phyloP scores from a whole-genome alignment of 1,140 invertebrate species.

The Zaprionus davidi region DNA sequence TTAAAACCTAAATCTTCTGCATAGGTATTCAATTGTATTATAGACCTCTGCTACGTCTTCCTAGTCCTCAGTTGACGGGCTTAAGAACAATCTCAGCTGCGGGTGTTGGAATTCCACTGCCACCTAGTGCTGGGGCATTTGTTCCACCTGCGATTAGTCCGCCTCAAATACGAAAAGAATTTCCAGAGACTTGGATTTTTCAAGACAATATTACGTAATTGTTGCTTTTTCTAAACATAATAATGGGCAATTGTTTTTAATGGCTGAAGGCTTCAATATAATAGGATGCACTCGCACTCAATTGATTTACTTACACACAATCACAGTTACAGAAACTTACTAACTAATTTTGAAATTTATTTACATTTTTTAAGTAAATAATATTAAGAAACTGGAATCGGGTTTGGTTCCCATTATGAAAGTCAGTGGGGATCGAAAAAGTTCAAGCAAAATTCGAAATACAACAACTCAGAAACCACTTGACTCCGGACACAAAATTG shows the following conservation, averaged over 20 bases:
- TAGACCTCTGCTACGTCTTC: neutral
- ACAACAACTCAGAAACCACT: slow-evolving; percentile 33
- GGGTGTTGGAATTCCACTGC: neutral
- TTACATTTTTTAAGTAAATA: slow-evolving; percentile 46
- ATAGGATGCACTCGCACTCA: slow-evolving; percentile 3
- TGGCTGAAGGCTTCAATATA: neutral
- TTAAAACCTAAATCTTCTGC: neutral
- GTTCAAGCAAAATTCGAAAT: slow-evolving; percentile 34
- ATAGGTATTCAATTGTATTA: neutral
- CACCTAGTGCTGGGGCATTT: neutral
- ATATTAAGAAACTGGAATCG: slow-evolving; percentile 31
- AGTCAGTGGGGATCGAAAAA: slow-evolving; percentile 49
- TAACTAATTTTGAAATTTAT: slow-evolving; percentile 28
- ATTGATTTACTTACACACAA: neutral
- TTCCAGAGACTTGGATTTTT: slow-evolving; percentile 60
- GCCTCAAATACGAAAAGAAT: slow-evolving; percentile 48
- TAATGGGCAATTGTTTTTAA: neutral
- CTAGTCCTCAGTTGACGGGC: neutral
- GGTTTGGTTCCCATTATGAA: slow-evolving; percentile 55
- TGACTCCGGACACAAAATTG: slow-evolving; percentile 12
- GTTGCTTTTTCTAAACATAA: neutral
- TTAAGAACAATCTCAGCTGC: neutral
- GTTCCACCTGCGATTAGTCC: neutral
- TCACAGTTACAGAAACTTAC: slow-evolving; percentile 3
- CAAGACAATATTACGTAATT: slow-evolving; percentile 38